Base-by-base conservation (phyloP, 1,140 invertebrate genomes). In the Hylyphantes graminicola region DNA sequence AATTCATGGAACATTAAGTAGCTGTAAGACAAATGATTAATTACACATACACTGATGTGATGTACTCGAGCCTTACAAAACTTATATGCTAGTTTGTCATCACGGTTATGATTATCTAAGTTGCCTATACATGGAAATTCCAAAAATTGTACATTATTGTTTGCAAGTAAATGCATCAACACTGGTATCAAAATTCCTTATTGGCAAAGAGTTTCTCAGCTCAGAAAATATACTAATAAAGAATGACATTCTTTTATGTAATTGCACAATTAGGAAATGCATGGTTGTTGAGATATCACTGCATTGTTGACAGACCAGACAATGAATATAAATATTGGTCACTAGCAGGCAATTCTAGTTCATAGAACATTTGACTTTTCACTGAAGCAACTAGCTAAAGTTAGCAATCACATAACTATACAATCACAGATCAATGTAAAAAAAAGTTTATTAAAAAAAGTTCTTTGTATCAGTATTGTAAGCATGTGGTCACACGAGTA, bases 381-480 rank as follows among this genome's bases (percentile, higher is more conserved):
- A 80, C 19, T 57, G 50, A 80, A 80, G 65, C 55, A 68, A 55
- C 50, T 80, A 67, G 64, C 19, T 53, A 68, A 67, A 53, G 51
- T 70, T 50, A 80, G 53, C 21, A 70, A 64, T 59, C 77, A 80
- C 77, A 80, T 70, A 21, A 80, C 15, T 80, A 79, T 59, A 80
- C 51, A 65, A 80, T 80, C 77, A 80, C 77, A 80, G 77, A 80
- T 80, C 48, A 80, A 80, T 70, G 55, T 80, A 53, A 80, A 80
- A 35, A 54, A 15, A 54, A 54, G 57, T 57, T 65, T 57, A 35
- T 74, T 74, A 74, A 57, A 50, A n/a, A 74, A 55, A 51, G 17
- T 57, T 74, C 54, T 21, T 15, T 13, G 50, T n/a, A 53, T 35
- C 35, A 35, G 35, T 35, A 35, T 35, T 35, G 35, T 35, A 35